Evolutionary conservation across 1,140 invertebrate genomes (phyloP), one percentile per base, ranked within the genome.

Genomic region (Tetraneura akinire): DNA sequence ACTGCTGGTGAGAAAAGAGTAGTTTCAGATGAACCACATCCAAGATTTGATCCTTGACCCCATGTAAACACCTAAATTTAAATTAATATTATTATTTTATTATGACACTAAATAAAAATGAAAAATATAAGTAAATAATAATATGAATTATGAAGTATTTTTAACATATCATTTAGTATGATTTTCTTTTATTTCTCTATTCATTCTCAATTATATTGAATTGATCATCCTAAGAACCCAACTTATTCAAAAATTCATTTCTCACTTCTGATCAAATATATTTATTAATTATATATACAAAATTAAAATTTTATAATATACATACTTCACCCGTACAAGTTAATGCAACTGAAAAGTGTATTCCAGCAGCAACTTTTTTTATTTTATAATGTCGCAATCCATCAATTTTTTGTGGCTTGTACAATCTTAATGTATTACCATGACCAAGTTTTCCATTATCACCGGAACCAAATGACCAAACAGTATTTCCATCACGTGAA

Each of bases 401-500:
- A 81, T 91, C 90, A 49, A 92, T 88, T 10, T 90, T 86, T 83
- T 90, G 90, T 6, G 91, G 91, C 73, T 87, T 86, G 81, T 86
- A 88, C 14, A 86, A 87, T 82, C 86, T 87, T 78, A 85, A 87
- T 81, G 87, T 88, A 80, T 90, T 88, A 51, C 89, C 90, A 83
- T 91, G 87, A 3, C 90, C 90, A 21, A 91, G 83, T 85, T 90
- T 90, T 21, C 90, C 90, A 84, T 88, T 87, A 83, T 91, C 90
- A 55, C 88, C 88, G 62, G 86, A 87, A 13, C 90, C 90, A 85
- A 91, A 91, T 14, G 90, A 90, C 90, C 90, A 91, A 0, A 91
- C 88, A 16, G 88, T 90, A 84, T 88, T 85, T 0, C 90, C 90
- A 87, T 91, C 90, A 68, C 85, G 85, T 3, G 89, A 90, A 14